Conservation (phyloP, 2,113 vertebrate species). For the Neotragus moschatus region DNA sequence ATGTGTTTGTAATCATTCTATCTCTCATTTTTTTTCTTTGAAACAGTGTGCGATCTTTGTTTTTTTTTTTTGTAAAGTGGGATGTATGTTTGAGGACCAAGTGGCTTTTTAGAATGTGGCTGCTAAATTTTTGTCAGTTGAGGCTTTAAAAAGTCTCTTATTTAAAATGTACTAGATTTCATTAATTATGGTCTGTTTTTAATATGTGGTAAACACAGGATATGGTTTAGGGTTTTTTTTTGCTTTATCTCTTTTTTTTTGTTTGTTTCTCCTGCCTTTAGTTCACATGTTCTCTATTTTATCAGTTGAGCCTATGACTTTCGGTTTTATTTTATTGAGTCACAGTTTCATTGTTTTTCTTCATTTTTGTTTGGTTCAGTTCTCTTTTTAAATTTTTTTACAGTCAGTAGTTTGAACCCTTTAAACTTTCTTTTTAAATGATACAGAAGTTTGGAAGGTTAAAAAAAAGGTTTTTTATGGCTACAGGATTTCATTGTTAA, state of each 20-base stretch:
- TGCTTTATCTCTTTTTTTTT: neutral
- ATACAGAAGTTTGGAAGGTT: neutral
- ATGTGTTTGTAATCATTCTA: neutral
- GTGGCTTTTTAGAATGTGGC: neutral
- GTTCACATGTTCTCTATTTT: neutral
- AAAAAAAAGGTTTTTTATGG: neutral
- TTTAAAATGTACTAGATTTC: neutral
- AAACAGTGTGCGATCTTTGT: neutral
- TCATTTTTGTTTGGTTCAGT: neutral
- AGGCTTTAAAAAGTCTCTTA: neutral
- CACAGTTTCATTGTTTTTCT: neutral
- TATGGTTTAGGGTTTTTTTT: neutral
- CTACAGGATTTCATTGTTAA: neutral
- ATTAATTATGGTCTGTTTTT: neutral
- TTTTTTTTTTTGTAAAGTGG: neutral
- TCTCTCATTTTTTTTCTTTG: neutral
- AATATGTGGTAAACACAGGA: neutral
- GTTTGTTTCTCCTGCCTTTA: neutral
- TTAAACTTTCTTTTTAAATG: neutral
- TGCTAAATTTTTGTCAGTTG: neutral
- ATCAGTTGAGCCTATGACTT: neutral
- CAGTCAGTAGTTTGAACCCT: neutral
- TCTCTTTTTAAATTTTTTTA: neutral
- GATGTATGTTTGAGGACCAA: neutral
- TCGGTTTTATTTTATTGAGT: neutral